Evolutionary conservation across 2,797 vertebrate species (phyloP), one percentile per base, ranked within the genome.

Genomic region (Lates japonicus): DNA sequence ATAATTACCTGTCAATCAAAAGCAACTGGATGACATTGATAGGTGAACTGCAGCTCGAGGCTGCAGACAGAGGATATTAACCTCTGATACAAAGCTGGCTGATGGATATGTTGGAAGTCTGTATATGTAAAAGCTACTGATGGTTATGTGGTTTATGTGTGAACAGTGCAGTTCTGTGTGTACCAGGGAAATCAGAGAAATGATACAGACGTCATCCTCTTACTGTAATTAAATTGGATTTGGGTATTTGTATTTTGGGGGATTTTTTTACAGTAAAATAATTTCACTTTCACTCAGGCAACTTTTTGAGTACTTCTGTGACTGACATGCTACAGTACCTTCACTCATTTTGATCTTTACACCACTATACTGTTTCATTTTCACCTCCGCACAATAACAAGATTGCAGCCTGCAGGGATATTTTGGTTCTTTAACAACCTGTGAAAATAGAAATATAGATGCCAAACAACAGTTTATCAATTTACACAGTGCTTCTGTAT

Each of bases 1-100:
- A 83, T 86, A 91, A 90, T 86, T 83, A 88, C 77, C 77, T 92
- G 88, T 88, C 92, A 90, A 76, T 92, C 88, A 93, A 85, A 85
- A 52, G 74, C 78, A 41, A 66, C 72, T 41, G 52, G 68, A 41
- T 88, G 91, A 90, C 84, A 87, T 78, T 89, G 88, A 82, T 72
- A 85, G 87, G 87, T 90, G 88, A 88, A 80, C 65, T 74, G 70
- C 42, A 13, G 78, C 88, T 85, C 1, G 48, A 80, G 84, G 81
- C 68, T 66, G 57, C 70, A 83, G 57, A 64, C 54, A n/a, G 61
- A 74, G 35, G 77, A 83, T 37, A 74, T 70, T 72, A 87, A 78
- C 84, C 71, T 80, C 66, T 54, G 41, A 85, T 62, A 73, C 33
- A 22, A 67, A 73, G 63, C 72, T 25, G 42, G 8, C 9, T 49